A percentile compares a stretch with the other conserved stretches of the same genome.
These are phyloP conservation scores for Cacatua alba DNA, from an alignment of 2,113 vertebrate species.

Conservation along the genomic window DNA sequence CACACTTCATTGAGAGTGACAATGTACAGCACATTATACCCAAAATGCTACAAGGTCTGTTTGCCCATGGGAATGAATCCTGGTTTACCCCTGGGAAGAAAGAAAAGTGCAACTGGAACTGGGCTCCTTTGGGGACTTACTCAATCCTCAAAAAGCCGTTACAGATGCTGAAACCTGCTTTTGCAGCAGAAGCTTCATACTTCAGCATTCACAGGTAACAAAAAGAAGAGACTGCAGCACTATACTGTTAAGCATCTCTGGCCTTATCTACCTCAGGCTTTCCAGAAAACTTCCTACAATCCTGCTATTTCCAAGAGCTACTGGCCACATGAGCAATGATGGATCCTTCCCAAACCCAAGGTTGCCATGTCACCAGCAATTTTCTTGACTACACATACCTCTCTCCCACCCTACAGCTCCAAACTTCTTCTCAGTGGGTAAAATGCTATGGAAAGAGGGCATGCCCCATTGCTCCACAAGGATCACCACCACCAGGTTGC, in stretches of 20 bases:
- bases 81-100: neutral
- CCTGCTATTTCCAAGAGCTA: neutral
- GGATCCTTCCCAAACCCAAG: neutral
- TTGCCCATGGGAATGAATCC: neutral
- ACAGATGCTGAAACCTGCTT: conserved; percentile 50
- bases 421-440: too few species aligned
- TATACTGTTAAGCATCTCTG: neutral
- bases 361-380: neutral
- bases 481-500: neutral
- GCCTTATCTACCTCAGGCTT: neutral
- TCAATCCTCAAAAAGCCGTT: conserved; percentile 65
- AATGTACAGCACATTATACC: neutral
- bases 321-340: accelerated
- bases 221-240: neutral
- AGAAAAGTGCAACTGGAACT: neutral
- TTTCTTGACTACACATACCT: too few species aligned
- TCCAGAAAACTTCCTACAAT: neutral
- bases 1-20: neutral
- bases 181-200: conserved; percentile 60
- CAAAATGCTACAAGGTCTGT: neutral
- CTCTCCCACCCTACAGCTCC: neutral
- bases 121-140: conserved; percentile 61
- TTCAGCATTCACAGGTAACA: neutral
- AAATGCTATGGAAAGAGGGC: accelerated
- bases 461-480: neutral